Evolutionary conservation across 1,140 invertebrate genomes (phyloP).

Genomic region (Bombus confusus): DNA sequence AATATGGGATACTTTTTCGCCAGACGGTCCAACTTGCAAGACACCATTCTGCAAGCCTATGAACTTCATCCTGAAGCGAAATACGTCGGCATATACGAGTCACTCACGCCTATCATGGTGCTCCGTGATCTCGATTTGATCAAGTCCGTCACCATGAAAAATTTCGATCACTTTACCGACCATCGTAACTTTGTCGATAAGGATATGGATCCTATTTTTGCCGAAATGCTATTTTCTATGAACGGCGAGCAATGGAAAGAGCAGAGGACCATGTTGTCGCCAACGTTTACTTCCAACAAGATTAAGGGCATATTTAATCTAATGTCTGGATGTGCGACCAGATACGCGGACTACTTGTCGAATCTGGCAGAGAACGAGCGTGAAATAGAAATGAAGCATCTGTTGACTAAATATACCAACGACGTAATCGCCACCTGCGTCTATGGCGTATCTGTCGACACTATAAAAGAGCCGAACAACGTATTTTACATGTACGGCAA

Average conservation of each 20-base stretch:
- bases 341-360: constrained; percentile 66
- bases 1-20: constrained; percentile 19
- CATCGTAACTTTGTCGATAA: constrained; percentile 70
- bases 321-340: constrained; percentile 53
- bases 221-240: constrained; percentile 72
- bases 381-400: constrained; percentile 25
- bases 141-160: constrained; percentile 68
- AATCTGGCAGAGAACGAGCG: constrained; percentile 1
- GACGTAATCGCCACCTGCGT: constrained; percentile 84
- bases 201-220: constrained; percentile 69
- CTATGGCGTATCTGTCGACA: constrained; percentile 36
- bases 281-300: constrained; percentile 75
- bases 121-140: constrained; percentile 78
- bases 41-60: not conserved
- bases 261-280: constrained; percentile 68
- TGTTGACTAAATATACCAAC: constrained; percentile 82
- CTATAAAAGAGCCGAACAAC: constrained; percentile 82
- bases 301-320: constrained; percentile 71
- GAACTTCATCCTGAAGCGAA: constrained; percentile 40
- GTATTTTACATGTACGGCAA: constrained; percentile 83
- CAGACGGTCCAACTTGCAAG: not conserved
- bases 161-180: constrained; percentile 75
- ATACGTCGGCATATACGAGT: constrained; percentile 68
- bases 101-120: constrained; percentile 69
- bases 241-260: constrained; percentile 72